Percentiles rank a stretch among this genome's conserved stretches.
These are phyloP conservation scores for Nephila pilipes DNA, from an alignment of 1,140 invertebrate species.

Conservation along the genomic window DNA sequence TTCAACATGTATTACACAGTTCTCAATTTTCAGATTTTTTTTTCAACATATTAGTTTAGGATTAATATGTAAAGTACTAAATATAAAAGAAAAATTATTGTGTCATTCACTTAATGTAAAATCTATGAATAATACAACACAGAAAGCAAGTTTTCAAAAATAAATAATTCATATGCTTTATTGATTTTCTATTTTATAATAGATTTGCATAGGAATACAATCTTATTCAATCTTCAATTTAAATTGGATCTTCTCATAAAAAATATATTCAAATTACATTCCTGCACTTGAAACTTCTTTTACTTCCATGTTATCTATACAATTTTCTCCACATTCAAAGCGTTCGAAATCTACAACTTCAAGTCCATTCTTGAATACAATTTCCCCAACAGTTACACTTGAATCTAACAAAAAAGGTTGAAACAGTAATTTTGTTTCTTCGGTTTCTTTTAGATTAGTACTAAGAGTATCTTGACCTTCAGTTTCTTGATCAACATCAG, in stretches of 20 bases:
- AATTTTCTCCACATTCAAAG: slow-evolving; percentile 88
- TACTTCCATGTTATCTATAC: neutral
- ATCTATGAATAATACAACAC: too few relatives aligned
- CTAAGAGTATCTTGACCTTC: slow-evolving; percentile 86
- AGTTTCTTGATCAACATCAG: slow-evolving; percentile 79
- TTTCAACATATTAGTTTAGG: too few relatives aligned
- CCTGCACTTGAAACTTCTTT: slow-evolving; percentile 20
- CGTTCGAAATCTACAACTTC: slow-evolving; percentile 94
- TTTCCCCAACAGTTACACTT: slow-evolving; percentile 87
- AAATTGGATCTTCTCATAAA: neutral
- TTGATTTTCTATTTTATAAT: too few relatives aligned
- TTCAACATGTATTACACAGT: too few relatives aligned
- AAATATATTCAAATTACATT: slow-evolving; percentile 10
- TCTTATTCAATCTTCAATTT: too few relatives aligned
- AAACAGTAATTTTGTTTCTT: slow-evolving; percentile 86
- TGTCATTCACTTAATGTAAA: too few relatives aligned
- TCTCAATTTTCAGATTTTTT: too few relatives aligned
- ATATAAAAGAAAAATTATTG: too few relatives aligned
- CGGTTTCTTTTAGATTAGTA: slow-evolving; percentile 82
- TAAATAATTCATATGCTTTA: too few relatives aligned
- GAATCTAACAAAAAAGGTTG: slow-evolving; percentile 93
- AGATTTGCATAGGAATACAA: too few relatives aligned
- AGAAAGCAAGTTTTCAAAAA: too few relatives aligned
- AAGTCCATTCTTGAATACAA: slow-evolving; percentile 88
- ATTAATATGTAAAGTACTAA: too few relatives aligned